phyloP scores from a whole-genome alignment of 2,888 invertebrate genomes.

The Crocallis elinguaria region DNA sequence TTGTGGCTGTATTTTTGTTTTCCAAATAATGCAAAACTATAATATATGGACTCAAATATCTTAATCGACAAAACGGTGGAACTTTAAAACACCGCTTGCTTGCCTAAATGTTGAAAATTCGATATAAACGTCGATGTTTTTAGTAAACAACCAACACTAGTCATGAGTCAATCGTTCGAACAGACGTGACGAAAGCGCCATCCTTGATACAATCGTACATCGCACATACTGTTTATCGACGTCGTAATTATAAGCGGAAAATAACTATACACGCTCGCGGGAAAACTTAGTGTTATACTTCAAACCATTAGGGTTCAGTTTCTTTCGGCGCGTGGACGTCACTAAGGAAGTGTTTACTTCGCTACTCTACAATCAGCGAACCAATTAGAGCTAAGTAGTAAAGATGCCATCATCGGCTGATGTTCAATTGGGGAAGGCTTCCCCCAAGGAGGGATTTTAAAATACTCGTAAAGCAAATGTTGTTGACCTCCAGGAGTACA shows the following conservation, averaged over 20 bases:
- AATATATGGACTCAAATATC: not conserved
- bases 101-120: not conserved
- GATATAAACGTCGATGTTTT: not conserved
- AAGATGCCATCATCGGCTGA: no score
- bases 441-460: no score
- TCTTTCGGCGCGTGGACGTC: no score
- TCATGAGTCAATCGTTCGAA: conserved; percentile 67
- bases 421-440: no score
- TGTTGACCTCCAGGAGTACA: no score
- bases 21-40: not conserved
- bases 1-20: no score
- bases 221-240: conserved; percentile 50
- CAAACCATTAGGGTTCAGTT: no score
- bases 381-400: no score
- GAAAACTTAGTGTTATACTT: no score
- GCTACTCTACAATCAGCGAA: no score
- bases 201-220: conserved; percentile 67
- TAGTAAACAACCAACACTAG: conserved; percentile 35
- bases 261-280: conserved; percentile 14
- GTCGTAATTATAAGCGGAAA: conserved; percentile 41
- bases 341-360: no score
- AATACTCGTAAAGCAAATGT: no score
- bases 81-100: not conserved
- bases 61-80: not conserved
- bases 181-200: conserved; percentile 66